phyloP scores from a whole-genome alignment of 2,797 vertebrate genomes.

The Sebastes hubbsi region DNA sequence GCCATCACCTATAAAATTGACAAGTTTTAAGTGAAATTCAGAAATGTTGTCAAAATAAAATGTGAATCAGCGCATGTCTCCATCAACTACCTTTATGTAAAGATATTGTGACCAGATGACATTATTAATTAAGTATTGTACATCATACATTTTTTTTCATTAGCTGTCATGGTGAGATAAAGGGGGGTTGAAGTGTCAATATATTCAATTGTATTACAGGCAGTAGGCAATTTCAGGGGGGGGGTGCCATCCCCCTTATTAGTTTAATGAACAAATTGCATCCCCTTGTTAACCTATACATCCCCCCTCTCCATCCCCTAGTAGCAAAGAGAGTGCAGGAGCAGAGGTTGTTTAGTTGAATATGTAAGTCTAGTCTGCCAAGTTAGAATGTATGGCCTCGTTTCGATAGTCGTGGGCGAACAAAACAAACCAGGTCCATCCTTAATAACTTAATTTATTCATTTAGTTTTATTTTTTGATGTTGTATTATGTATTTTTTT shows the following conservation, averaged over 20 bases:
- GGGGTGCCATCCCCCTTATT: too few species aligned
- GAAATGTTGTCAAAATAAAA: not conserved
- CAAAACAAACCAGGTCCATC: too few species aligned
- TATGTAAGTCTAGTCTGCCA: not conserved
- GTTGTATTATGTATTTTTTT: too few species aligned
- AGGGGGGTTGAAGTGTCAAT: not conserved
- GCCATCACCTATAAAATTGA: not conserved
- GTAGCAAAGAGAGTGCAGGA: not conserved
- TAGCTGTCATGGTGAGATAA: not conserved
- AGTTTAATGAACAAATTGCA: too few species aligned
- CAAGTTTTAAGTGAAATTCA: not conserved
- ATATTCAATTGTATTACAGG: not conserved
- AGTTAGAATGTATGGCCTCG: too few species aligned
- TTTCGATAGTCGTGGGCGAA: too few species aligned
- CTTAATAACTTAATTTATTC: too few species aligned
- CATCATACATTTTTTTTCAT: not conserved
- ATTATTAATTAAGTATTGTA: not conserved
- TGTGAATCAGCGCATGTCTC: not conserved
- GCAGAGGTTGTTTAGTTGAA: not conserved
- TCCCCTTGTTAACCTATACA: not conserved
- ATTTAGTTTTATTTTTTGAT: too few species aligned
- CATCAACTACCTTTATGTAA: not conserved
- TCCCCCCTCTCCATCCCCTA: not conserved
- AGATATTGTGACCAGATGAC: not conserved
- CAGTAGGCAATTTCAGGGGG: not conserved